Base-by-base conservation (phyloP, 23 tunicate species). In the Ascidia mentula region DNA sequence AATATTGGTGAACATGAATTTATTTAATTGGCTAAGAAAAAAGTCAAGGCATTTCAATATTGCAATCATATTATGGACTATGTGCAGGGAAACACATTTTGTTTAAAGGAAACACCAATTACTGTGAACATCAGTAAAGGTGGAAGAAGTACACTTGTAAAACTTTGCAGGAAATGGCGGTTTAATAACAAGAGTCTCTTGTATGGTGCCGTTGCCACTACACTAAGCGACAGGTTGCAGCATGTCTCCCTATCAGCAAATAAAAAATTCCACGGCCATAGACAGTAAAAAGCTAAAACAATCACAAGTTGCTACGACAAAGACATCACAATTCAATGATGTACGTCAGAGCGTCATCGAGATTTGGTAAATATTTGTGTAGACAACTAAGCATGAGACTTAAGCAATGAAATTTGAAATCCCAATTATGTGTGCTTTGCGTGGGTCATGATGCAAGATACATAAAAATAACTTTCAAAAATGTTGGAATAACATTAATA, bases 171-270 rank as follows among this genome's bases (percentile, higher is more conserved):
- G 65, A 26, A 53, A 53, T 28, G 24, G 13, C 22, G 13, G 24
- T 53, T 42, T 53, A 9, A 28, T n/a, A n/a, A n/a, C n/a, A n/a
- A n/a, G n/a, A n/a, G n/a, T n/a, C n/a, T n/a, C n/a, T n/a, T n/a
- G n/a, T n/a, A n/a, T n/a, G n/a, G n/a, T n/a, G n/a, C n/a, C n/a
- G 65, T 53, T 53, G 65, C 65, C 65, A 53, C 65, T 53, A 53
- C 65, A 53, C 12, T 5, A 53, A 3, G 24, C 28, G 24, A 9
- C 65, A 53, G 24, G 65, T 53, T 53, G 24, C 13, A 28, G 13
- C 65, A 3, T 53, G 65, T 53, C 13, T 53, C 2, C 4, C 28
- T 3, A 53, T 53, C 65, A 53, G 65, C 65, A 53, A 53, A 53
- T 28, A 53, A 53, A 3, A 53, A 5, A 28, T 53, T 53, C 13